Evolutionary conservation across 2,888 invertebrate genomes (phyloP).

Genomic region (Sesia bembeciformis): DNA sequence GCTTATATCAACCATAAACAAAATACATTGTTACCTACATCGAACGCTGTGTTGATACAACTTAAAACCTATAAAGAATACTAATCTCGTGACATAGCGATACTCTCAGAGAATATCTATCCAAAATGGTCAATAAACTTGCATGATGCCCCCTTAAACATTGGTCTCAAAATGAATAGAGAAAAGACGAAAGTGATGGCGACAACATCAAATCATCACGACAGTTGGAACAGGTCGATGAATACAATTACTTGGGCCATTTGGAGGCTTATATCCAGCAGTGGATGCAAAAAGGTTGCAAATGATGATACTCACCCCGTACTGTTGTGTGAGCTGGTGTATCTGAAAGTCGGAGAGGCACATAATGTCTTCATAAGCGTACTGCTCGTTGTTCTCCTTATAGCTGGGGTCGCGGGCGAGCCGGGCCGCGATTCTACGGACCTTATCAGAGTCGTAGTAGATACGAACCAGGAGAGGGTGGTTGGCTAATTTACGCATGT

Average conservation of each 20-base stretch:
- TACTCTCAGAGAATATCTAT: too few species aligned
- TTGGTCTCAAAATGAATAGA: too few species aligned
- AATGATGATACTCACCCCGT: conserved; percentile 62
- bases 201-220: too few species aligned
- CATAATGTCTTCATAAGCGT: conserved; percentile 89
- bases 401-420: conserved; percentile 79
- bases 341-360: conserved; percentile 95
- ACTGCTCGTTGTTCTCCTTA: conserved; percentile 84
- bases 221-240: too few species aligned
- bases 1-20: too few species aligned
- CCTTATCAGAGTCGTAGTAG: conserved; percentile 77
- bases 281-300: neutral
- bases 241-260: neutral
- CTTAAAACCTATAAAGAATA: too few species aligned
- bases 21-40: too few species aligned
- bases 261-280: neutral
- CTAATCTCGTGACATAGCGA: too few species aligned
- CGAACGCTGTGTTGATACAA: too few species aligned
- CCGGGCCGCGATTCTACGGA: conserved; percentile 79
- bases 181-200: too few species aligned
- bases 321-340: conserved; percentile 81
- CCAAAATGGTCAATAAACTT: too few species aligned
- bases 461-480: conserved; percentile 90
- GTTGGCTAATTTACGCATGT: conserved; percentile 94
- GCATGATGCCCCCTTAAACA: too few species aligned